phyloP scores from a whole-genome alignment of 2,888 invertebrate genomes.

The Pristionchus arcanus region DNA sequence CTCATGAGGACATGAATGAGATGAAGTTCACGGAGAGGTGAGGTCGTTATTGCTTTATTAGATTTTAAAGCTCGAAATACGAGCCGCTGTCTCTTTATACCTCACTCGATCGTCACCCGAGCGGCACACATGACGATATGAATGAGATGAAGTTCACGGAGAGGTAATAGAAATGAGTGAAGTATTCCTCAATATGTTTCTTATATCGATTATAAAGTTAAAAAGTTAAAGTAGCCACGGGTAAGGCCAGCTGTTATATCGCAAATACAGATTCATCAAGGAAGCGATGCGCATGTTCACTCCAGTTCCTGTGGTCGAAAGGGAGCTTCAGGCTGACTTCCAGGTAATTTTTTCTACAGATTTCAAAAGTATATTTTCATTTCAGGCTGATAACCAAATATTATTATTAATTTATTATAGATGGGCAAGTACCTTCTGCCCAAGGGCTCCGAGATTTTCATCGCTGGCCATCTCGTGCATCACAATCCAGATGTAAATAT shows the following conservation, averaged over 20 bases:
- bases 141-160: constrained; percentile 63
- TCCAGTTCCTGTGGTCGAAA: constrained; percentile 55
- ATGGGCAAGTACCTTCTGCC: constrained; percentile 59
- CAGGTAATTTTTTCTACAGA: no score
- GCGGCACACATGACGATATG: constrained; percentile 63
- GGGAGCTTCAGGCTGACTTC: constrained; percentile 71
- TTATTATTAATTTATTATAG: not conserved
- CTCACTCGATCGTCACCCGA: no score
- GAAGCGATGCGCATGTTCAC: constrained; percentile 57
- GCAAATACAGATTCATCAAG: constrained; percentile 55
- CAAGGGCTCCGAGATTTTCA: constrained; percentile 67
- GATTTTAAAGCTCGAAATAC: no score
- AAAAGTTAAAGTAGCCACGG: no score
- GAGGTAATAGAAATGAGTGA: no score
- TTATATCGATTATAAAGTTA: no score
- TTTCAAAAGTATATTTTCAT: no score
- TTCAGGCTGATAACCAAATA: no score
- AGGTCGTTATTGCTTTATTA: no score
- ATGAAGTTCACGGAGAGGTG: constrained; percentile 63
- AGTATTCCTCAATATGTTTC: no score
- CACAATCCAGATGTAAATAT: constrained; percentile 72
- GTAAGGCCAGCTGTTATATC: no score
- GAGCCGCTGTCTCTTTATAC: no score
- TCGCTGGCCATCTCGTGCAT: constrained; percentile 72
- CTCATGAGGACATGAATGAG: constrained; percentile 61